A percentile compares a stretch with the other conserved stretches of the same genome.
Evolutionary conservation across 2,797 vertebrate species (phyloP).

Genomic region (Carapus acus): DNA sequence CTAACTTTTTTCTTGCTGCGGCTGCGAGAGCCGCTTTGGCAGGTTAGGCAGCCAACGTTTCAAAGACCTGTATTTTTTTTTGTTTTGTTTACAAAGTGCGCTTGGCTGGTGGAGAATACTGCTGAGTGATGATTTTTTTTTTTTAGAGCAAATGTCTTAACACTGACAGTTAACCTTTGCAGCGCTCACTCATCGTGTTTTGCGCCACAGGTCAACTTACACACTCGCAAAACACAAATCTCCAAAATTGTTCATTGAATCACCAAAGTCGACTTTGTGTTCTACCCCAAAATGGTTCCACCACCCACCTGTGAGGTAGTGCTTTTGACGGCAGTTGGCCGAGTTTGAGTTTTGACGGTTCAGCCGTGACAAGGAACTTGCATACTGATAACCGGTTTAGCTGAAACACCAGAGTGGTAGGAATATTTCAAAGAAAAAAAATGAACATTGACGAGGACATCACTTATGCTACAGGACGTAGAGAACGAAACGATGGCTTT

Average conservation of each 20-base stretch:
- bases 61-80: constrained; percentile 9
- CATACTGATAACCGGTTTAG: neutral
- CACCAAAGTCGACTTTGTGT: no score
- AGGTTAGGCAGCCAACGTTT: constrained; percentile 30
- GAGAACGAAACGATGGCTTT: constrained; percentile 56
- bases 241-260: no score
- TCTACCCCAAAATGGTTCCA: no score
- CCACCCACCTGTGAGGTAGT: constrained; percentile 59
- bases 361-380: constrained; percentile 1
- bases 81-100: constrained; percentile 3
- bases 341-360: neutral
- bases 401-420: constrained; percentile 31
- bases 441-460: constrained; percentile 31
- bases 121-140: constrained; percentile 4
- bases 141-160: constrained; percentile 6
- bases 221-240: no score
- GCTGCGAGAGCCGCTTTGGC: constrained; percentile 35
- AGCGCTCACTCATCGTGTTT: no score
- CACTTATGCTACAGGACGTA: constrained; percentile 48
- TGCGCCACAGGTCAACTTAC: no score
- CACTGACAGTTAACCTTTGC: constrained; percentile 21
- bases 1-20: constrained; percentile 16
- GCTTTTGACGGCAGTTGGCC: constrained; percentile 28
- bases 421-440: constrained; percentile 47
- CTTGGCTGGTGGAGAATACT: constrained; percentile 30